A percentile compares a stretch with the other conserved stretches of the same genome.
These are phyloP conservation scores for Dione vanillae DNA, from an alignment of 2,888 invertebrate species.

Conservation along the genomic window DNA sequence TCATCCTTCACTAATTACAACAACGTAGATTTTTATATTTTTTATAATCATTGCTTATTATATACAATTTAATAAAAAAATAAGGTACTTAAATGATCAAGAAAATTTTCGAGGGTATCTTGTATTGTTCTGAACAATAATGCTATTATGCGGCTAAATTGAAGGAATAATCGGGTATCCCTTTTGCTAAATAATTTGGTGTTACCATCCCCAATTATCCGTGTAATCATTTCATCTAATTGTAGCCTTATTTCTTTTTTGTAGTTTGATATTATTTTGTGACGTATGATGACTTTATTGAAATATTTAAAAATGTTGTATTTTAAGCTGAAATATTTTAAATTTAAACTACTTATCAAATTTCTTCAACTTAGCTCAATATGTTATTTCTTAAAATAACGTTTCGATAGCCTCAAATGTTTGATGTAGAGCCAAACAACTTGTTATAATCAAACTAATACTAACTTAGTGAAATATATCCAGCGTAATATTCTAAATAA, in stretches of 20 bases:
- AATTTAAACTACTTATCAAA: too few relatives aligned
- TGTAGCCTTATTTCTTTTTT: too few relatives aligned
- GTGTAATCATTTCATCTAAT: background rate
- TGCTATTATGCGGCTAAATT: constrained; percentile 23
- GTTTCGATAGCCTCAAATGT: too few relatives aligned
- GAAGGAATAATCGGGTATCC: constrained; percentile 2
- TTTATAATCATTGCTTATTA: background rate
- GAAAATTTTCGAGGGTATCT: background rate
- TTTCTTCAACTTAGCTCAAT: too few relatives aligned
- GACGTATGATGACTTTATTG: too few relatives aligned
- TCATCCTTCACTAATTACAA: background rate
- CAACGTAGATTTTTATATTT: background rate
- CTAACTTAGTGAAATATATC: too few relatives aligned
- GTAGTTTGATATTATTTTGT: too few relatives aligned
- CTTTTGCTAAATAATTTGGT: constrained; percentile 6
- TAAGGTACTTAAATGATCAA: constrained; percentile 13
- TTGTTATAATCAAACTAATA: too few relatives aligned
- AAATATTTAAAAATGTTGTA: too few relatives aligned
- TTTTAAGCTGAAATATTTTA: too few relatives aligned
- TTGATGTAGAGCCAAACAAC: too few relatives aligned
- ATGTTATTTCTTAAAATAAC: too few relatives aligned
- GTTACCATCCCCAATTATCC: constrained; percentile 5
- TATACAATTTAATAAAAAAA: background rate
- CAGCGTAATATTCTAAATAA: background rate
- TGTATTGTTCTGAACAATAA: constrained; percentile 12